Evolutionary conservation across 2,888 invertebrate genomes (phyloP).

Genomic region (Abscondita cerata): DNA sequence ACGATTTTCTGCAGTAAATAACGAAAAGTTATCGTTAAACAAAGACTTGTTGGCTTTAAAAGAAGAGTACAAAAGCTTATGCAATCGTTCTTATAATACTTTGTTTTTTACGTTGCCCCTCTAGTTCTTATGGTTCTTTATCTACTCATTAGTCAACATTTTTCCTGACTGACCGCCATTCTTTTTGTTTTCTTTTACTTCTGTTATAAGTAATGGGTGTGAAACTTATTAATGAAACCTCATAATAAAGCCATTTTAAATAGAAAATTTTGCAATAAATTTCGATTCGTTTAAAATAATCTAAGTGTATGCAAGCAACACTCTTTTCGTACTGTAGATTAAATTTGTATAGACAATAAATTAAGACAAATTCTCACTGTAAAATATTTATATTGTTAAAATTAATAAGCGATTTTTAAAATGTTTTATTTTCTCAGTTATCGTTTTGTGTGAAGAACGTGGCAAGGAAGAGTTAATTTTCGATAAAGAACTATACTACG

Average conservation of each 20-base stretch:
- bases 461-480: not conserved
- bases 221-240: slow-evolving; percentile 54
- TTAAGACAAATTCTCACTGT: not conserved
- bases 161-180: slow-evolving; percentile 69
- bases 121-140: slow-evolving; percentile 66
- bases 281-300: not conserved
- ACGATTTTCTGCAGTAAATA: slow-evolving; percentile 70
- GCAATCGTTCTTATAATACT: slow-evolving; percentile 67
- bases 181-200: slow-evolving; percentile 56
- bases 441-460: not conserved
- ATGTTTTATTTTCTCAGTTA: slow-evolving; percentile 1
- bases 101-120: slow-evolving; percentile 66
- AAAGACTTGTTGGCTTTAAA: slow-evolving; percentile 67
- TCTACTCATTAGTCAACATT: slow-evolving; percentile 65
- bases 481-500: slow-evolving; percentile 10
- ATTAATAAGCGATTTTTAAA: not conserved
- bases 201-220: slow-evolving; percentile 54
- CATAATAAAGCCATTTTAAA: slow-evolving; percentile 26
- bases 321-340: not conserved
- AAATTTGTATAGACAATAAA: slow-evolving; percentile 7
- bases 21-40: slow-evolving; percentile 67
- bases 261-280: slow-evolving; percentile 15
- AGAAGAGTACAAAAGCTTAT: slow-evolving; percentile 65
- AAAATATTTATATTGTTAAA: not conserved
- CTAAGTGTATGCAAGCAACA: not conserved